These are phyloP conservation scores for Eumacrocentrus americanus DNA, from an alignment of 2,888 invertebrate genomes.

Conservation along the genomic window DNA sequence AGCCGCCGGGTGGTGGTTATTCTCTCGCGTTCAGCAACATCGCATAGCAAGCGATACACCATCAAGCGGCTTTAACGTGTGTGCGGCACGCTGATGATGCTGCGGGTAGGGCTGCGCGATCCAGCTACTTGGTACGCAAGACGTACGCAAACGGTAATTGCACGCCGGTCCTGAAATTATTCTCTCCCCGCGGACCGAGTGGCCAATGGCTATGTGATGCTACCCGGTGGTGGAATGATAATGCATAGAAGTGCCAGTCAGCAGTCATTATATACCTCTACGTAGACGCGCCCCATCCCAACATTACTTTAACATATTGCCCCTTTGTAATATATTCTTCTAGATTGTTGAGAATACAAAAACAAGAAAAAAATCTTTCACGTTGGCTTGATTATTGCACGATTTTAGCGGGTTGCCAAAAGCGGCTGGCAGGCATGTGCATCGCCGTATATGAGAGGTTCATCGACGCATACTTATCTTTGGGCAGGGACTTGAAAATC, in stretches of 20 bases:
- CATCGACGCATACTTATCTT: conserved; percentile 39
- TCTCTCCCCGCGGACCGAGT: conserved; percentile 46
- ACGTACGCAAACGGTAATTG: conserved; percentile 60
- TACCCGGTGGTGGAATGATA: conserved; percentile 51
- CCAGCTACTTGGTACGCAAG: conserved; percentile 61
- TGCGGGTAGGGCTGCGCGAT: conserved; percentile 33
- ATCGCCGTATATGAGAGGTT: too few species aligned
- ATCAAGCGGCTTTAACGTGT: neutral
- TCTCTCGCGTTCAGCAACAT: neutral
- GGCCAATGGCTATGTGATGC: conserved; percentile 17
- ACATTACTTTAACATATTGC: neutral
- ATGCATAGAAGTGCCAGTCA: conserved; percentile 59
- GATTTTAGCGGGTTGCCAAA: neutral
- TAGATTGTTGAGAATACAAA: neutral
- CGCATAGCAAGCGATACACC: neutral
- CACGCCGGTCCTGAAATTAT: conserved; percentile 61
- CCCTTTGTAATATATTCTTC: neutral
- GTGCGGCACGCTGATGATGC: conserved; percentile 9
- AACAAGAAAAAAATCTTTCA: neutral
- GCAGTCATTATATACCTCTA: conserved; percentile 56
- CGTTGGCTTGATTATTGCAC: neutral
- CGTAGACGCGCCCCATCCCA: conserved; percentile 1
- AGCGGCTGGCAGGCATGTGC: too few species aligned
- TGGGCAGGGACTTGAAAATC: conserved; percentile 58
- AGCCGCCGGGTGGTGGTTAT: neutral